phyloP scores from a whole-genome alignment of 2,113 vertebrate genomes.

The Menidia beryllina region DNA sequence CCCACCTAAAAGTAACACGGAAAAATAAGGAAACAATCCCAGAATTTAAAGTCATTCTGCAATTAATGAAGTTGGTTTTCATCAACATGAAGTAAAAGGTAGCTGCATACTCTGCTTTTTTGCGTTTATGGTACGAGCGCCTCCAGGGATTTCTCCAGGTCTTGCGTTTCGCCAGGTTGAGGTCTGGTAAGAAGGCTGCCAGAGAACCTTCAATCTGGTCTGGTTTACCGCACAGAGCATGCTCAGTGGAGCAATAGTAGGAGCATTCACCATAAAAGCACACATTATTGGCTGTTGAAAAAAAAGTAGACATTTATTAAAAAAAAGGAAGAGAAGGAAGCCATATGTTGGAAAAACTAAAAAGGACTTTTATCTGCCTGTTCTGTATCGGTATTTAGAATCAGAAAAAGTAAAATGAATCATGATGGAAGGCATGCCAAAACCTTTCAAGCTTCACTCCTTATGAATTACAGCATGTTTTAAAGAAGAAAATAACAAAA shows the following conservation, averaged over 20 bases:
- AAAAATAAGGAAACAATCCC: neutral
- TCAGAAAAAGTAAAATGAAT: no score
- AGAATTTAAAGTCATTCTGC: neutral
- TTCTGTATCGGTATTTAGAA: no score
- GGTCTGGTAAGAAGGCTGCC: conserved; percentile 94
- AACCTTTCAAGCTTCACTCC: no score
- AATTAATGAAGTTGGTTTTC: neutral
- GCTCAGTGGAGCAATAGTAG: conserved; percentile 98
- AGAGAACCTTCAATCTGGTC: conserved; percentile 96
- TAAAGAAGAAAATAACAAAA: no score
- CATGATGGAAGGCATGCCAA: no score
- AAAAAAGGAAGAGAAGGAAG: neutral
- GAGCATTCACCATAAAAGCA: conserved; percentile 99
- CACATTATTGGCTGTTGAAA: conserved; percentile 90
- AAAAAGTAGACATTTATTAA: neutral
- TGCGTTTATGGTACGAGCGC: conserved; percentile 97
- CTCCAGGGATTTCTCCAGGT: conserved; percentile 99
- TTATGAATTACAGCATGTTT: no score
- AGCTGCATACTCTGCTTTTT: conserved; percentile 94
- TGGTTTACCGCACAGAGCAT: conserved; percentile 93
- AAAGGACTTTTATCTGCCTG: no score
- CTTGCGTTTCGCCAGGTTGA: conserved; percentile 94
- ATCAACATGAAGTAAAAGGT: neutral
- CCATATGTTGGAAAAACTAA: no score
- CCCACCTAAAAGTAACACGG: conserved; percentile 86